Evolutionary conservation across 2,113 vertebrate genomes (phyloP).

Genomic region (Silurus meridionalis): DNA sequence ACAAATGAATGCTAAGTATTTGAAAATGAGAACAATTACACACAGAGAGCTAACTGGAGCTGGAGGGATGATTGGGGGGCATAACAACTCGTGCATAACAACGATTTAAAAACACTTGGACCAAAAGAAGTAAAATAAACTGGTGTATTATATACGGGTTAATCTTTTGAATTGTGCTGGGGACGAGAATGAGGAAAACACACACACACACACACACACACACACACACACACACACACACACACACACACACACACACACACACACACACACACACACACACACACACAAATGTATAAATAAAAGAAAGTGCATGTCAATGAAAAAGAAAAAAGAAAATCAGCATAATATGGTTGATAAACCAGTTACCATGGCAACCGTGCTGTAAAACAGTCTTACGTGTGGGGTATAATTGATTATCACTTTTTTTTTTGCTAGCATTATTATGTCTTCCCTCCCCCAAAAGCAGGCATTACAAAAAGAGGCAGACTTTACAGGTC

Average conservation of each 20-base stretch:
- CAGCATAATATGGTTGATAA: neutral
- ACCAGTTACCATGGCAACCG: neutral
- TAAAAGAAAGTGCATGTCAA: neutral
- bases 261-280: too few species aligned
- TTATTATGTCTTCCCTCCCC: too few species aligned
- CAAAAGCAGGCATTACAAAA: neutral
- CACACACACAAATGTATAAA: neutral
- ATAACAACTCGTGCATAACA: neutral
- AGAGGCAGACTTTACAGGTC: neutral
- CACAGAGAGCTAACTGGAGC: neutral
- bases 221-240: too few species aligned
- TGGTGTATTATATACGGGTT: neutral
- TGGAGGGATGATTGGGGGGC: neutral
- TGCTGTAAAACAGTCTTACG: conserved; percentile 4
- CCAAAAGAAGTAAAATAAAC: neutral
- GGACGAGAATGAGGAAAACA: neutral
- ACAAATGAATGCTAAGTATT: neutral
- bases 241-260: too few species aligned
- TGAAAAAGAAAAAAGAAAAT: neutral
- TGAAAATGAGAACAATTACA: neutral
- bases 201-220: too few species aligned
- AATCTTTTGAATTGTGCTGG: neutral
- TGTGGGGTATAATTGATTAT: conserved; percentile 1
- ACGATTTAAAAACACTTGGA: too few species aligned
- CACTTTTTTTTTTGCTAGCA: neutral